Base-by-base conservation (phyloP, 2,797 vertebrate species). In the Pelochelys cantorii region DNA sequence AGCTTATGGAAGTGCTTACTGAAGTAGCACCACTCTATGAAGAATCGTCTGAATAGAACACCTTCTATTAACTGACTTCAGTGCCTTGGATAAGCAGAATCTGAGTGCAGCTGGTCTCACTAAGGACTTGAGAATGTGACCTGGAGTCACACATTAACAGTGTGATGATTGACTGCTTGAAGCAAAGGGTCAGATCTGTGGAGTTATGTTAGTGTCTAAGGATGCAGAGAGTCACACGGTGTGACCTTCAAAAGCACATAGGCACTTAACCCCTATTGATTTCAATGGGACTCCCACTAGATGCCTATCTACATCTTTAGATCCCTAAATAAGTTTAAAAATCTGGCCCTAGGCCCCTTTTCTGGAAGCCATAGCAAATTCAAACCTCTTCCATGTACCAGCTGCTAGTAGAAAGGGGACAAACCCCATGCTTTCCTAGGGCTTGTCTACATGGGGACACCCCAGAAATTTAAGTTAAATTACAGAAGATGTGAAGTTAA, bases 111-210 rank as follows among this genome's bases (percentile, higher is more conserved):
- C 79, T 20, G 48, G 52, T 1, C n/a, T 48, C 87, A 65, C 71
- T 81, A 56, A 62, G 42, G 89, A 48, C 53, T 5, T 91, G 90
- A 74, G 81, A 79, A 81, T 74, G 83, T 90, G 92, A 31, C 60
- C 81, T 34, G 1, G 1, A 34, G 81, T 48, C 42, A 48, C 42
- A 7, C 54, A 10, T 0, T n/a, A 53, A 83, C 18, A 22, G n/a
- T 0, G 10, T 9, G 90, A 53, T 83, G 89, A 79, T 79, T 59
- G 90, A 23, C 52, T 82, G 89, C 83, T 82, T 18, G 79, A 52
- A 83, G 83, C 81, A 84, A 31, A 57, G 5, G 81, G 2, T 59
- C 25, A 85, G 55, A 29, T 37, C 34, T 52, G 52, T 22, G 0
- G 18, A 59, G 12, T 5, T 4, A 62, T 42, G 56, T 17, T 84